Percentiles rank a stretch among this genome's conserved stretches.
Evolutionary conservation across 1,140 invertebrate genomes (phyloP).

Genomic region (Brachionus asplanchnoidis): DNA sequence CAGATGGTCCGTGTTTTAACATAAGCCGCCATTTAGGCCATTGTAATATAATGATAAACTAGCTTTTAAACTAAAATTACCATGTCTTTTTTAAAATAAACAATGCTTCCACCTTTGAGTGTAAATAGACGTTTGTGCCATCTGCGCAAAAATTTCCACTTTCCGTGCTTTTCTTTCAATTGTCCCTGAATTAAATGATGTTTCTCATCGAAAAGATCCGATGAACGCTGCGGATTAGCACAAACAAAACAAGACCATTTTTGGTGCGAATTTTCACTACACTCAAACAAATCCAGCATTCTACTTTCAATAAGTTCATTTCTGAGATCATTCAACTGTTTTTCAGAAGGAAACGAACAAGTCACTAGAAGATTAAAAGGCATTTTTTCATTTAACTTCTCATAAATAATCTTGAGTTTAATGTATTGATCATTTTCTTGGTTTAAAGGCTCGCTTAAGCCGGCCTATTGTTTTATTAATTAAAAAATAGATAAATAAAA

Average conservation of each 20-base stretch:
- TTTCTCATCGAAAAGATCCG: conserved; percentile 64
- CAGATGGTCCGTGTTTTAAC: too few species aligned
- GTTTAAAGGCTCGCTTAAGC: conserved; percentile 72
- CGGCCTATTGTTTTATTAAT: conserved; percentile 61
- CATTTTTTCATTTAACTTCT: conserved; percentile 78
- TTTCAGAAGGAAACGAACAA: conserved; percentile 78
- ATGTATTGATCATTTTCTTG: conserved; percentile 74
- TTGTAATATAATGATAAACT: too few species aligned
- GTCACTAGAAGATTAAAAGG: conserved; percentile 80
- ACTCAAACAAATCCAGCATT: conserved; percentile 87
- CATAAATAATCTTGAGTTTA: conserved; percentile 76
- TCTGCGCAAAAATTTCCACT: conserved; percentile 79
- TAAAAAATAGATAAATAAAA: background rate
- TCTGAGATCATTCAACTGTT: conserved; percentile 76
- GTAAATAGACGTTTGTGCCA: conserved; percentile 91
- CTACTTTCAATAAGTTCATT: conserved; percentile 77
- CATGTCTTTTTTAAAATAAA: conserved; percentile 69
- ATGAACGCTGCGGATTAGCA: conserved; percentile 79
- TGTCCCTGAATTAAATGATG: conserved; percentile 68
- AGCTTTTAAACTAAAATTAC: conserved; percentile 59
- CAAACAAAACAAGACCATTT: conserved; percentile 83
- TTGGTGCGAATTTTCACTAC: conserved; percentile 60
- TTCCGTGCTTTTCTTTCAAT: conserved; percentile 87
- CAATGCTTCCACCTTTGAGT: conserved; percentile 79
- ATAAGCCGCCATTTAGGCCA: too few species aligned